Percentiles rank a stretch among this genome's conserved stretches.
phyloP scores from a whole-genome alignment of 2,888 invertebrate species.

The Aphrophora alni region DNA sequence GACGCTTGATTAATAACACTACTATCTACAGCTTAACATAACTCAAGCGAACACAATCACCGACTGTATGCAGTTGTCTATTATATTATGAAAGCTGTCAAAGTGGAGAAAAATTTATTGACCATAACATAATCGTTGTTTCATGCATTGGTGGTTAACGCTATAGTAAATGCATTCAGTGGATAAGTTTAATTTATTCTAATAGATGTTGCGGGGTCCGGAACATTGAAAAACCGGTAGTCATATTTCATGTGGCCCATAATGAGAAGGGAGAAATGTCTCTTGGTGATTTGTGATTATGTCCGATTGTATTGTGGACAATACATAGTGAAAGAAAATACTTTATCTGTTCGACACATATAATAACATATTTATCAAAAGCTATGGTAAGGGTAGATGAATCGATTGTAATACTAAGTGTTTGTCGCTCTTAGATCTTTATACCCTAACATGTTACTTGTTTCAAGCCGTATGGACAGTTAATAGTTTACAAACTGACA shows the following conservation, averaged over 20 bases:
- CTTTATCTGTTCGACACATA: background rate
- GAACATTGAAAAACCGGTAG: conserved; percentile 49
- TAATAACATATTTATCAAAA: background rate
- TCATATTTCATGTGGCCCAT: conserved; percentile 44
- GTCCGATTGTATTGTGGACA: conserved; percentile 38
- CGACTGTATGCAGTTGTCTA: conserved; percentile 9
- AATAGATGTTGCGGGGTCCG: conserved; percentile 44
- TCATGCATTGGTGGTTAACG: conserved; percentile 43
- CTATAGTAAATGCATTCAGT: conserved; percentile 33
- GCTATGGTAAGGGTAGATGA: background rate
- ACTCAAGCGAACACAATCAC: background rate
- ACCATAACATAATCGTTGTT: conserved; percentile 50
- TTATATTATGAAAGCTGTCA: conserved; percentile 29
- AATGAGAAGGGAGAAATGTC: conserved; percentile 31
- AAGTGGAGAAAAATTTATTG: conserved; percentile 46
- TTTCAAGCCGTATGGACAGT: too few species aligned
- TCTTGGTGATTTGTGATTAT: conserved; percentile 41
- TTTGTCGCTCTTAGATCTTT: background rate
- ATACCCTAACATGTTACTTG: background rate
- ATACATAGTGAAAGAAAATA: background rate
- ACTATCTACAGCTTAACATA: background rate
- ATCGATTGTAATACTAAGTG: background rate
- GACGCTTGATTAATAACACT: background rate
- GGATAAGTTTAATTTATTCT: conserved; percentile 49
- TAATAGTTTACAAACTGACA: too few species aligned